A percentile compares a stretch with the other conserved stretches of the same genome.
Conservation (phyloP, 2,113 vertebrate species). For the Nycticryphes semicollaris region DNA sequence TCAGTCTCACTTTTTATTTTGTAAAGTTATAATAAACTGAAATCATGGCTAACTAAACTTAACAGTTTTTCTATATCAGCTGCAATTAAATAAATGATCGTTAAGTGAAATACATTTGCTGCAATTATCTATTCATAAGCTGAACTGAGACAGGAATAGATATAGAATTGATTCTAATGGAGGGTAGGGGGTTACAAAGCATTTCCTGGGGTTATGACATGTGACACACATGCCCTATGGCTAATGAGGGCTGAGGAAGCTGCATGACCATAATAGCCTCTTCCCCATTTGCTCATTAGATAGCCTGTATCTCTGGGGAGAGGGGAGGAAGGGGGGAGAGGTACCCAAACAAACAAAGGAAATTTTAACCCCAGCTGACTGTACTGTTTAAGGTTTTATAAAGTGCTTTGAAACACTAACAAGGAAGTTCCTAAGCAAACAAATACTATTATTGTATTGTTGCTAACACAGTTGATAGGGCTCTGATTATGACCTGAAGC, state of each 20-base stretch:
- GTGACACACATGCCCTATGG: neutral
- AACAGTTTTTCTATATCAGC: neutral
- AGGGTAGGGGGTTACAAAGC: neutral
- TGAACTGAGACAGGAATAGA: neutral
- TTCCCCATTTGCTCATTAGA: neutral
- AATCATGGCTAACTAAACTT: neutral
- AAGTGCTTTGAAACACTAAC: neutral
- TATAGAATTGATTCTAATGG: neutral
- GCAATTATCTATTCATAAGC: neutral
- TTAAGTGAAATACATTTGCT: neutral
- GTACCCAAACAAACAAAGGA: constrained; percentile 30
- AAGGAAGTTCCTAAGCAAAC: constrained; percentile 36
- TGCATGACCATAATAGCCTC: neutral
- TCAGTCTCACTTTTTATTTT: neutral
- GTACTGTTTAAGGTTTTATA: neutral
- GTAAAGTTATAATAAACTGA: neutral
- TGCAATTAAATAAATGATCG: neutral
- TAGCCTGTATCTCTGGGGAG: neutral
- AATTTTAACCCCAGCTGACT: constrained; percentile 20
- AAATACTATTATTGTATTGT: neutral
- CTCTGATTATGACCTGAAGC: neutral
- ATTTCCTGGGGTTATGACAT: neutral
- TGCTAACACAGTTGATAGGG: neutral
- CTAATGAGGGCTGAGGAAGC: neutral
- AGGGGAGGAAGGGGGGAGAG: neutral